Percentiles rank a stretch among this genome's conserved stretches.
phyloP scores from a whole-genome alignment of 2,113 vertebrate genomes.

The Camelus bactrianus region DNA sequence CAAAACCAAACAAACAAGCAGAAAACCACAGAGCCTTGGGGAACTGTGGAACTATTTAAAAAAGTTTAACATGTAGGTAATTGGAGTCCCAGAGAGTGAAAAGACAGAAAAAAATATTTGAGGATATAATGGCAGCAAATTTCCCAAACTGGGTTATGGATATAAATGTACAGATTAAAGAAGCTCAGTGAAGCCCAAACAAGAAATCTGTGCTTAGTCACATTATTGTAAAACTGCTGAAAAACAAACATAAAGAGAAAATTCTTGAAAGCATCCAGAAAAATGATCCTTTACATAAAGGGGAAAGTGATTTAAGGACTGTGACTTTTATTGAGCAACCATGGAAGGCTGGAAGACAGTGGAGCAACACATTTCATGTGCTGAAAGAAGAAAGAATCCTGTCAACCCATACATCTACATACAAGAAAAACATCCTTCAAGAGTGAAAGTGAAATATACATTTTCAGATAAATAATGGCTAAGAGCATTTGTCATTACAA shows the following conservation, averaged over 20 bases:
- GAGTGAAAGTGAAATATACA: constrained; percentile 13
- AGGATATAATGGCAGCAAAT: constrained; percentile 17
- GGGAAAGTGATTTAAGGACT: constrained; percentile 26
- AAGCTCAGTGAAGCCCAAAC: constrained; percentile 10
- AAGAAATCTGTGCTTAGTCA: constrained; percentile 29
- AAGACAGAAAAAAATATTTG: constrained; percentile 1
- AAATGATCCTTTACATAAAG: constrained; percentile 14
- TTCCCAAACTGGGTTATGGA: constrained; percentile 15
- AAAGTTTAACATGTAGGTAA: neutral
- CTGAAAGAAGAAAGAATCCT: constrained; percentile 12
- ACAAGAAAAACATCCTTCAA: neutral
- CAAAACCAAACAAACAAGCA: neutral
- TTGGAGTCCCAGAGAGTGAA: neutral
- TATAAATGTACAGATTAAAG: constrained; percentile 30
- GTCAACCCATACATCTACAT: neutral
- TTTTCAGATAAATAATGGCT: constrained; percentile 27
- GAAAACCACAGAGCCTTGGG: neutral
- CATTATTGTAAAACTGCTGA: neutral
- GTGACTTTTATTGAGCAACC: constrained; percentile 20
- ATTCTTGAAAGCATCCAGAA: constrained; percentile 1
- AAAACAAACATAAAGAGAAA: constrained; percentile 41
- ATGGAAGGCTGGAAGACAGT: neutral
- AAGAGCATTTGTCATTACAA: neutral
- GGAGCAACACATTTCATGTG: neutral
- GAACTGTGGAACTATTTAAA: neutral